Conservation (phyloP, 2,797 vertebrate species). For the Chelonia mydas region DNA sequence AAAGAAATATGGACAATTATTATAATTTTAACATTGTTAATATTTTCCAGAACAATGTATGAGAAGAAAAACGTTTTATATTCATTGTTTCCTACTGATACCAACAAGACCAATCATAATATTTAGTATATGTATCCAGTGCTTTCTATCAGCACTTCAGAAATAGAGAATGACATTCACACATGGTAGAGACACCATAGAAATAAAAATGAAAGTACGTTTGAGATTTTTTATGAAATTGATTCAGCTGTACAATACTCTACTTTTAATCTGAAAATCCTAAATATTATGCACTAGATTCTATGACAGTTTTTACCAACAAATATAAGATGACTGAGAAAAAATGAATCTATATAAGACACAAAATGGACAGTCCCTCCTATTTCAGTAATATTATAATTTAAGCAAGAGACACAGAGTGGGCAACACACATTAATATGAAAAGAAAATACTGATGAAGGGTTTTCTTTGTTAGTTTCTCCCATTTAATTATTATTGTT, state of each 20-base stretch:
- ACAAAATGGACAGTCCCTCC: not conserved
- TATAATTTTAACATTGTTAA: not conserved
- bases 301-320: not conserved
- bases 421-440: too few species aligned
- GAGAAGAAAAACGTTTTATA: rapidly evolving
- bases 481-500: not conserved
- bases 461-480: not conserved
- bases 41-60: not conserved
- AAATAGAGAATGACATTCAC: not conserved
- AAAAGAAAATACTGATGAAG: not conserved
- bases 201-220: not conserved
- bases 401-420: too few species aligned
- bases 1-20: not conserved
- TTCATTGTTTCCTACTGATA: not conserved
- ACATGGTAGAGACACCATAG: not conserved
- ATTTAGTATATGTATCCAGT: not conserved
- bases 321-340: not conserved
- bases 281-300: not conserved
- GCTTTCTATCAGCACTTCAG: not conserved
- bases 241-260: not conserved
- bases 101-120: not conserved
- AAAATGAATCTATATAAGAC: not conserved
- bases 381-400: too few species aligned
- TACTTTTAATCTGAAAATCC: not conserved
- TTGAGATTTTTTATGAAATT: not conserved